Evolutionary conservation across 23 tunicate species (phyloP), one percentile per base, ranked within the genome.

Genomic region (Halocynthia roretzi): DNA sequence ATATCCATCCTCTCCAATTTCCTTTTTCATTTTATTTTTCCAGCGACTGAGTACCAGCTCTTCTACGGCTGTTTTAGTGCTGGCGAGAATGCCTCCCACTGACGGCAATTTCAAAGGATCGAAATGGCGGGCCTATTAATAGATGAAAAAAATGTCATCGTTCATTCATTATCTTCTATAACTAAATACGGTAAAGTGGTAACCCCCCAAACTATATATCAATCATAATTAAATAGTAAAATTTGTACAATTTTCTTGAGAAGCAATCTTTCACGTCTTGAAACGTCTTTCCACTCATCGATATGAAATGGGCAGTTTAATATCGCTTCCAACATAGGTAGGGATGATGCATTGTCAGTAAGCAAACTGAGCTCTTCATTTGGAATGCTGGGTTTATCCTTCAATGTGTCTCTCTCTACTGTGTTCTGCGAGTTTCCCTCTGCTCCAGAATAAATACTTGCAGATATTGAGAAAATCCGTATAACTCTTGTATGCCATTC

Each of bases 1-100:
- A 72, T 85, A 91, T 23, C 84, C 77, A 71, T 81, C 83, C 55
- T 85, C 86, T 19, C 97, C 97, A 52, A 91, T 7, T 72, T 85
- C 44, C 48, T 23, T 56, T 8, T 81, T 91, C 84, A 81, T 85
- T 56, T 91, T 91, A 18, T 74, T 72, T 62, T 85, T 91, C 97
- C 97, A 91, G 12, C 67, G 72, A 8, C 61, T 54, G 23, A 91
- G 70, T 19, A 67, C 57, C 6, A 85, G 75, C 61, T 61, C 53
- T 18, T n/a, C 52, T 51, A 86, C 83, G 7, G 70, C 68, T 8
- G 86, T 56, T 71, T 85, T 76, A 7, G 97, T 91, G 52, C 63
- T 66, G 51, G 54, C 53, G 77, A 91, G 70, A 11, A 91, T 64
- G 6, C 77, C 72, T 10, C 84, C 81, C 50, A 91, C 91, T 22